phyloP scores from a whole-genome alignment of 2,888 invertebrate genomes.

The Athetis lepigone region DNA sequence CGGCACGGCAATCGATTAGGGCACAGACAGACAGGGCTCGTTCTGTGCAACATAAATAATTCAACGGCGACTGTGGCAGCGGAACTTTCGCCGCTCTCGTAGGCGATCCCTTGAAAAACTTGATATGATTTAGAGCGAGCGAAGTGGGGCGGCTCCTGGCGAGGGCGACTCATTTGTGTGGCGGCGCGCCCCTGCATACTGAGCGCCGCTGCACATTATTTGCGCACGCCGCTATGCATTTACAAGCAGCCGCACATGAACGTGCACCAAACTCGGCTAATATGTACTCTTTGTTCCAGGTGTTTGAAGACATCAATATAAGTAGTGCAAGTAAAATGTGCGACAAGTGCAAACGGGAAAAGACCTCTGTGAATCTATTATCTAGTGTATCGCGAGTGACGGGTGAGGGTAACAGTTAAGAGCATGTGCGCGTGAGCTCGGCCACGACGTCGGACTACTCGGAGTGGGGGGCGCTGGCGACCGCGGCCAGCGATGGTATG shows the following conservation, averaged over 20 bases:
- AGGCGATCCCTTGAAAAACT: constrained; percentile 74
- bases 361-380: constrained; percentile 68
- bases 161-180: constrained; percentile 75
- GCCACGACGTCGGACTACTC: constrained; percentile 86
- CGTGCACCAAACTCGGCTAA: constrained; percentile 55
- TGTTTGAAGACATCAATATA: constrained; percentile 52
- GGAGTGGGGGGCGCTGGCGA: constrained; percentile 86
- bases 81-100: constrained; percentile 34
- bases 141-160: constrained; percentile 67
- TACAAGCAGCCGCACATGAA: constrained; percentile 58
- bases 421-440: constrained; percentile 80
- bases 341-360: constrained; percentile 68
- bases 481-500: constrained; percentile 89
- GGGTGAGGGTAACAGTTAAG: constrained; percentile 79
- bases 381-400: constrained; percentile 73
- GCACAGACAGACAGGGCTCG: constrained; percentile 72
- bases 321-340: constrained; percentile 73
- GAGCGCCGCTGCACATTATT: constrained; percentile 63
- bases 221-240: constrained; percentile 69
- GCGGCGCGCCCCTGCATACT: constrained; percentile 75
- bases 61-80: constrained; percentile 66
- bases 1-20: constrained; percentile 73
- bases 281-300: constrained; percentile 71
- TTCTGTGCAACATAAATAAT: constrained; percentile 77
- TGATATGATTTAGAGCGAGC: constrained; percentile 77